phyloP scores from a whole-genome alignment of 2,113 vertebrate species.

The Laticauda laticaudata region DNA sequence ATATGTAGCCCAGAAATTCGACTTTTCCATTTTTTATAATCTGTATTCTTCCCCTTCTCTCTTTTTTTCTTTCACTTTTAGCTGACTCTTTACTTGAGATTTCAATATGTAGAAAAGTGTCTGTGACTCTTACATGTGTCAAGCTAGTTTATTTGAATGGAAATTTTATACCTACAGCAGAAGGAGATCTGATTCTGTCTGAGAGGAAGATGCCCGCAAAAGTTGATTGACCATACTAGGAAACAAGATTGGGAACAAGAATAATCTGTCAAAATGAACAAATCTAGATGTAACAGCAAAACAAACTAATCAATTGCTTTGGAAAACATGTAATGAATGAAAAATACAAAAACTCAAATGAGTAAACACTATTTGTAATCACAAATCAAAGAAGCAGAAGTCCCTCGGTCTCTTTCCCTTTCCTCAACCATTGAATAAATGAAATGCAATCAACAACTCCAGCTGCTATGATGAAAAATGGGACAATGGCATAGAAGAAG shows the following conservation, averaged over 20 bases:
- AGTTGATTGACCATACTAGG: conserved; percentile 2
- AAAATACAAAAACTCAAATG: not conserved
- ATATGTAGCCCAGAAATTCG: not conserved
- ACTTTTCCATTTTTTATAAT: not conserved
- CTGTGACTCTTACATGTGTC: conserved; percentile 73
- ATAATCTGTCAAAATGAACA: not conserved
- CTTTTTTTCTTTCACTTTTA: conserved; percentile 25
- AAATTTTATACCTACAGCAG: conserved; percentile 66
- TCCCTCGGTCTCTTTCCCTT: not conserved
- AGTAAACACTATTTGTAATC: not conserved
- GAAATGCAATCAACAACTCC: not conserved
- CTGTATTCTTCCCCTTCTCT: not conserved
- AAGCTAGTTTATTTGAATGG: conserved; percentile 75
- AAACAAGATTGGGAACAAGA: not conserved
- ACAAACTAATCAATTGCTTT: too few relatives aligned
- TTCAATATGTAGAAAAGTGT: conserved; percentile 67
- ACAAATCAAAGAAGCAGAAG: not conserved
- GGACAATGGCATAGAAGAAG: not conserved
- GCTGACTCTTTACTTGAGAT: conserved; percentile 78
- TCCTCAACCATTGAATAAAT: not conserved
- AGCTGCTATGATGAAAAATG: not conserved
- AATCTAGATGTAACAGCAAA: not conserved
- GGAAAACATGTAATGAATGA: not conserved
- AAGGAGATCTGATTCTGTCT: conserved; percentile 72
- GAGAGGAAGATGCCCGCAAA: conserved; percentile 15